phyloP scores from a whole-genome alignment of 2,113 vertebrate genomes.

The rat (Rattus norvegicus) region GRCr8 NC_086022.1:68077501-68078000 shows the following conservation, averaged over 20 bases:
- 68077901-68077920: no score
- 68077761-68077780: neutral
- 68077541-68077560: neutral
- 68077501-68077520: neutral
- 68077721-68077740: neutral
- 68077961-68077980: neutral
- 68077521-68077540: neutral
- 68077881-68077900: no score
- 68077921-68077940: no score
- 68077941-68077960: no score
- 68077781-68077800: no score
- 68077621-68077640: neutral
- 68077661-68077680: neutral
- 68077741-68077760: neutral
- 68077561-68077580: no score
- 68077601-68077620: neutral
- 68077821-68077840: no score
- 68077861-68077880: no score
- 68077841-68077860: no score
- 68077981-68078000: neutral
- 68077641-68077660: neutral
- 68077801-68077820: no score
- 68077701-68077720: neutral
- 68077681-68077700: neutral
- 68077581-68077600: neutral